Base-by-base conservation (phyloP, 2,797 vertebrate species). In the Phoxinus dragarum region DNA sequence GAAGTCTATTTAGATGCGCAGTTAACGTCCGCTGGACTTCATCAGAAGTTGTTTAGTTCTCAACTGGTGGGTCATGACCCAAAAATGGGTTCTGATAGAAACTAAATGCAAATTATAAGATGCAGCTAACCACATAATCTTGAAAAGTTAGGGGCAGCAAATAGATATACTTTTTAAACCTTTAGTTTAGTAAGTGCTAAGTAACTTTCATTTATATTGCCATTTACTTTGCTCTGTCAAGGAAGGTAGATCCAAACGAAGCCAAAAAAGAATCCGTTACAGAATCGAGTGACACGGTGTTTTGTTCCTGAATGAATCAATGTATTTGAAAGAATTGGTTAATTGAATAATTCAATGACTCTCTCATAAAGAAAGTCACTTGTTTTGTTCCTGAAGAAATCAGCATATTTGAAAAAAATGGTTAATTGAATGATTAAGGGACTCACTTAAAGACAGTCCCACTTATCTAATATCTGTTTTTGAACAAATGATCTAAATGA, bases 1-100 rank as follows among this genome's bases (percentile, higher is more conserved):
- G 34, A 54, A n/a, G 72, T 78, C 80, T 84, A 38, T 86, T 85
- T 75, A 84, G 72, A 75, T 74, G 42, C 84, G 36, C 71, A 80
- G 71, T 73, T 76, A 72, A 19, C 66, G 1, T 21, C 19, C 10
- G 11, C 52, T 44, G 6, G 40, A 38, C 78, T 82, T 82, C 14
- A n/a, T 54, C 21, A 47, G 27, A 6, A 56, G 34, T 54, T 59
- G 17, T 67, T 49, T 47, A 67, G 42, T 49, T 67, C 44, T 78
- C 16, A 40, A 40, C 14, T 69, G 34, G 31, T 38, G 23, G 19
- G 19, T 40, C 36, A 21, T 78, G 6, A 78, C 44, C 40, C 3
- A 47, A 80, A 73, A 49, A 73, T 31, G n/a, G 40, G 7, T 44
- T 59, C 31, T 42, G n/a, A 42, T 27, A 19, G 1, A n/a, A 21